A percentile compares a stretch with the other conserved stretches of the same genome.
Conservation (phyloP, 2,888 invertebrate species). For the Phyllotreta striolata region DNA sequence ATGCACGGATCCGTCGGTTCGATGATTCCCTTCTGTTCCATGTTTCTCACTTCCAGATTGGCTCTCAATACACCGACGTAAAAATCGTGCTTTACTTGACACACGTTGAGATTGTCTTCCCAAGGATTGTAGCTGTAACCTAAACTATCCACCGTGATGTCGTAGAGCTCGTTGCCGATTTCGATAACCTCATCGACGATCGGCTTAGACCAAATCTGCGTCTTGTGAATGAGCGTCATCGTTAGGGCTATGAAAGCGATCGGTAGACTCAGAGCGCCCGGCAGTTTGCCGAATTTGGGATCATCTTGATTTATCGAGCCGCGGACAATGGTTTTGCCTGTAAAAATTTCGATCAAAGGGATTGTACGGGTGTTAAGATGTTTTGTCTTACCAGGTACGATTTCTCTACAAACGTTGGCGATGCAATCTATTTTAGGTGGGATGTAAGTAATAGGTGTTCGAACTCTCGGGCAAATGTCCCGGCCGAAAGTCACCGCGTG, state of each 20-base stretch:
- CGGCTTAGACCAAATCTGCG: constrained; percentile 68
- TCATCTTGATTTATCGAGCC: constrained; percentile 64
- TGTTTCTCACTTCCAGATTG: constrained; percentile 60
- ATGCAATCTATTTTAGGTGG: constrained; percentile 24
- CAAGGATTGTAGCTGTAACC: constrained; percentile 67
- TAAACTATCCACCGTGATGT: constrained; percentile 63
- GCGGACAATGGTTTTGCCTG: constrained; percentile 53
- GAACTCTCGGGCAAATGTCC: constrained; percentile 49
- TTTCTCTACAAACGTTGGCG: constrained; percentile 22
- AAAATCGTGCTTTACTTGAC: constrained; percentile 59
- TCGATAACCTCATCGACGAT: constrained; percentile 66
- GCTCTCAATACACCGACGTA: constrained; percentile 61
- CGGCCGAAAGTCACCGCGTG: constrained; percentile 48
- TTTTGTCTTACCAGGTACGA: constrained; percentile 48
- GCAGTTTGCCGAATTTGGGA: constrained; percentile 63
- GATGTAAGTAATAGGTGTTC: constrained; percentile 46
- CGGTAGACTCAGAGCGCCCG: constrained; percentile 65
- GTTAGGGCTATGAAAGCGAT: constrained; percentile 67
- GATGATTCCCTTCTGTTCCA: constrained; percentile 62
- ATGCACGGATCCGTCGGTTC: constrained; percentile 62
- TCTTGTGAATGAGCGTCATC: constrained; percentile 67
- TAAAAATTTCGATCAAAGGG: constrained; percentile 5
- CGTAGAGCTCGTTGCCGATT: constrained; percentile 64
- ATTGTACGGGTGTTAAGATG: neutral
- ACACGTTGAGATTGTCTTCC: constrained; percentile 64